Base-by-base conservation (phyloP, 23 tunicate genomes). In the Clavelina lepadiformis region DNA sequence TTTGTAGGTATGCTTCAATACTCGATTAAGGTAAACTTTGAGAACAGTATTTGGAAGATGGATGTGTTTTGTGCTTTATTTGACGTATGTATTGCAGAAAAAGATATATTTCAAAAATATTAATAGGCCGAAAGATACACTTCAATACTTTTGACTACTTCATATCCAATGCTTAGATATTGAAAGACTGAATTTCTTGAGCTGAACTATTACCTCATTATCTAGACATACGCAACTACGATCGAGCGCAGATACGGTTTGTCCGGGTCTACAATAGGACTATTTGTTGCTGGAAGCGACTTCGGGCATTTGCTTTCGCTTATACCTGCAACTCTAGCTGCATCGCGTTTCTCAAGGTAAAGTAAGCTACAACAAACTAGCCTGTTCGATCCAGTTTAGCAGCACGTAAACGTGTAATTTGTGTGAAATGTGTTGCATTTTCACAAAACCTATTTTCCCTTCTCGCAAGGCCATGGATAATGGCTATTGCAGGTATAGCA, bases 231-330 rank as follows among this genome's bases (percentile, higher is more conserved):
- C 74, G 65, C 78, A 0, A 73, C 69, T 15, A 73, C 78, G 30
- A 56, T 73, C 24, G 78, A 73, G 33, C 37, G 69, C 11, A 54
- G 78, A 28, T 73, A 73, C 35, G 78, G 78, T 24, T 41, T 73
- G 7, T 27, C 78, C 15, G 51, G 56, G 7, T 37, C 78, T 2
- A 73, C 61, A 21, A 33, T 54, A 3, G 68, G 68, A 22, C 25
- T 29, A 35, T 61, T 73, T 21, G 56, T 33, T 58, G 44, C 65
- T 0, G 56, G 27, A 33, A 26, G 32, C 18, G 65, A 73, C 61
- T 33, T 35, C 15, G 72, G 72, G 24, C 34, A 66, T 47, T 29
- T 66, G 8, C 56, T 41, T 19, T 45, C 56, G 4, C 56, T 47
- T 28, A 0, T 66, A 20, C 72, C 72, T 21, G 32, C 72, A 66